Evolutionary conservation across 2,888 invertebrate species (phyloP).

Genomic region (Agonopterix subpropinquella): DNA sequence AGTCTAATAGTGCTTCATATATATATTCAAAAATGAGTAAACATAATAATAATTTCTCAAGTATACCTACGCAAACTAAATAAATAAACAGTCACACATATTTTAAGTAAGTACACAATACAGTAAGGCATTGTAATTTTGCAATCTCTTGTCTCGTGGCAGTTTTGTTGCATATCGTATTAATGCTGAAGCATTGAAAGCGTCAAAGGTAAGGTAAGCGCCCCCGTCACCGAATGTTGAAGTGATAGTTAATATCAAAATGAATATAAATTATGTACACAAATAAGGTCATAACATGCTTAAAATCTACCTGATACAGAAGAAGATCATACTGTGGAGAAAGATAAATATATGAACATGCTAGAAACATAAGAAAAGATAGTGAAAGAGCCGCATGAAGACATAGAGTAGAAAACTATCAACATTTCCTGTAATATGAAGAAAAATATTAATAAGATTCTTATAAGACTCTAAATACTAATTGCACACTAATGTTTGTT

Average conservation of each 20-base stretch:
- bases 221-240: conserved; percentile 50
- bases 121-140: conserved; percentile 43
- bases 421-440: conserved; percentile 74
- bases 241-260: conserved; percentile 29
- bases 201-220: conserved; percentile 44
- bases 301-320: conserved; percentile 67
- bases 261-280: conserved; percentile 49
- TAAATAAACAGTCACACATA: conserved; percentile 17
- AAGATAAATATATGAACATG: conserved; percentile 60
- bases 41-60: not conserved
- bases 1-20: conserved; percentile 6
- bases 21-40: not conserved
- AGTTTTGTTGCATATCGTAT: conserved; percentile 59
- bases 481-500: conserved; percentile 38
- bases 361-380: conserved; percentile 60
- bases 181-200: conserved; percentile 52
- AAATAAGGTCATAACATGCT: conserved; percentile 53
- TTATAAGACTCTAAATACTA: conserved; percentile 59
- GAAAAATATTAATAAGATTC: conserved; percentile 70
- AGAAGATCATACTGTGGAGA: conserved; percentile 63
- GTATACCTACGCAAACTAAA: conserved; percentile 3
- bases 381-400: conserved; percentile 66
- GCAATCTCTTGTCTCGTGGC: conserved; percentile 72
- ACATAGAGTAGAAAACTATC: conserved; percentile 66
- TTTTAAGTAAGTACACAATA: conserved; percentile 25